Conservation (phyloP, 2,888 invertebrate species). For the Drosophila mimica region DNA sequence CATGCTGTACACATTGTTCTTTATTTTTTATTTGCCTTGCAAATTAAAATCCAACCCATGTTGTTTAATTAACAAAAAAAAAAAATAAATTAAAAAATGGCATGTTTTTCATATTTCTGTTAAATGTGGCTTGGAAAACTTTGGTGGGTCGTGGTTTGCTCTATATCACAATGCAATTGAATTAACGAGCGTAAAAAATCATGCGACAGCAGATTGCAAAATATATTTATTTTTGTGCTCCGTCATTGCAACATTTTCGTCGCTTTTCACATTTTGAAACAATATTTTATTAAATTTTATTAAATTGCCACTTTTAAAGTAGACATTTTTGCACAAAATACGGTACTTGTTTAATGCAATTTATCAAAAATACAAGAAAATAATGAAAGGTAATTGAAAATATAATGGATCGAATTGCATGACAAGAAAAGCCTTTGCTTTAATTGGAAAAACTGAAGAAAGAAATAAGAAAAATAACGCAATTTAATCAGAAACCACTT, state of each 20-base stretch:
- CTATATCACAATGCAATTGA: constrained; percentile 50
- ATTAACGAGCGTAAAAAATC: constrained; percentile 76
- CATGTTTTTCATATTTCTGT: constrained; percentile 9
- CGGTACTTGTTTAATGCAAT: neutral
- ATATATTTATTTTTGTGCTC: constrained; percentile 39
- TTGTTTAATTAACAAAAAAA: constrained; percentile 72
- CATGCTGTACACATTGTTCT: constrained; percentile 50
- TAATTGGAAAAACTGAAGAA: neutral
- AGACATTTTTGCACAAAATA: neutral
- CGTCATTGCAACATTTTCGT: constrained; percentile 36
- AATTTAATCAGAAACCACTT: neutral
- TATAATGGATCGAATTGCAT: neutral
- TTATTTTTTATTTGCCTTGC: constrained; percentile 63
- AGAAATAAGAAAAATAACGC: neutral
- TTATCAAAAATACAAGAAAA: neutral
- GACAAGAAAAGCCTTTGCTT: neutral
- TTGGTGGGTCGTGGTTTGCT: constrained; percentile 10
- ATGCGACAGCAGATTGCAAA: constrained; percentile 68
- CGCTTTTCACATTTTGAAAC: constrained; percentile 7
- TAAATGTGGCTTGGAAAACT: constrained; percentile 34
- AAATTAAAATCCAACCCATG: constrained; percentile 77
- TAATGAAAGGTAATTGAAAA: neutral
- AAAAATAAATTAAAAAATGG: no score
- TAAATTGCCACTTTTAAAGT: neutral
- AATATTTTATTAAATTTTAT: constrained; percentile 24